Conservation (phyloP, 2,113 vertebrate species). For the Pterocles gutturalis region DNA sequence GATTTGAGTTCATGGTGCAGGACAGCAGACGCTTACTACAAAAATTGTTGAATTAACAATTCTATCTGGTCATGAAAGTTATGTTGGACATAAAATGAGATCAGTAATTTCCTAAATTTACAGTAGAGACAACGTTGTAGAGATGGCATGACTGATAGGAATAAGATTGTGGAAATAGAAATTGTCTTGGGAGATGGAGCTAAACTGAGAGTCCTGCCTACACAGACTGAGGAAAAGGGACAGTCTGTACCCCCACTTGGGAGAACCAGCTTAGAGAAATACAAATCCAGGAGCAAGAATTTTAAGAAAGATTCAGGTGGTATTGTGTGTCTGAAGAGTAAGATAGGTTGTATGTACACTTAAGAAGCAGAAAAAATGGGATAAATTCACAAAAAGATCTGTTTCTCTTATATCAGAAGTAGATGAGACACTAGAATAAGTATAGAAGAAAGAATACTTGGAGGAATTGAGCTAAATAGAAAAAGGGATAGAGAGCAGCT, state of each 20-base stretch:
- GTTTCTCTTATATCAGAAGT: background rate
- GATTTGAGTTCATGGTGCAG: background rate
- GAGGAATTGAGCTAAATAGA: background rate
- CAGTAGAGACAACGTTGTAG: background rate
- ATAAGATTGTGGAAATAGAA: background rate
- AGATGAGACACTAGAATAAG: background rate
- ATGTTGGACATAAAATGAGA: background rate
- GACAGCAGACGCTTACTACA: background rate
- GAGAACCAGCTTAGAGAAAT: background rate
- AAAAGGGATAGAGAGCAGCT: background rate
- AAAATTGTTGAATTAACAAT: background rate
- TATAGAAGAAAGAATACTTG: background rate
- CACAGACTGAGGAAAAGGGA: background rate
- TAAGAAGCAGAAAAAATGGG: background rate
- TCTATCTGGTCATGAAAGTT: background rate
- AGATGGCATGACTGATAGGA: background rate
- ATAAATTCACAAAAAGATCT: background rate
- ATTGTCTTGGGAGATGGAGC: background rate
- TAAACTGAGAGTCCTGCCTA: background rate
- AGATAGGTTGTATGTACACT: background rate
- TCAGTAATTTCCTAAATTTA: background rate
- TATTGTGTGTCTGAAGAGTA: background rate
- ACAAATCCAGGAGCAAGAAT: background rate
- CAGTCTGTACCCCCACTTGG: background rate
- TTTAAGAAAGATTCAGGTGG: background rate